Conservation (phyloP, 2,888 invertebrate genomes). For the Serrognathus titanus region DNA sequence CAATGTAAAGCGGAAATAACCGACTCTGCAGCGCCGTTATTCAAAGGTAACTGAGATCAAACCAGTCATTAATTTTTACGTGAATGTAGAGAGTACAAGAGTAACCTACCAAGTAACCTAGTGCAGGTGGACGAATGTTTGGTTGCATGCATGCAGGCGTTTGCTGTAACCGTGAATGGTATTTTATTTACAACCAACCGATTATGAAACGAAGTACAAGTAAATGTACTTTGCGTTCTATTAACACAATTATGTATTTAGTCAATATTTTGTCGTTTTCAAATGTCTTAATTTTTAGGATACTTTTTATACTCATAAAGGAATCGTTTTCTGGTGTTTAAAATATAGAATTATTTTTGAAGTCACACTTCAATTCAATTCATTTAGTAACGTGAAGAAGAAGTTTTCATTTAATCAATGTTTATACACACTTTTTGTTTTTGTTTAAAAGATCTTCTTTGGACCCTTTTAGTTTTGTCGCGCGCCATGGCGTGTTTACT, state of each 20-base stretch:
- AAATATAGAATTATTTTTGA: too few species aligned
- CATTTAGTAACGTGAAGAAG: too few species aligned
- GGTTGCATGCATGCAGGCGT: slow-evolving; percentile 13
- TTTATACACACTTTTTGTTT: too few species aligned
- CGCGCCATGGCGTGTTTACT: too few species aligned
- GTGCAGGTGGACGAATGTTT: slow-evolving; percentile 5
- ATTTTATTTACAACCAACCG: too few species aligned
- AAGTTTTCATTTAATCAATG: too few species aligned
- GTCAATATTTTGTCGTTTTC: background rate
- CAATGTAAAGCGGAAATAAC: slow-evolving; percentile 18
- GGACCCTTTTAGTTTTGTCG: too few species aligned
- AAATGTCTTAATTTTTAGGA: background rate
- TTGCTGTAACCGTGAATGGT: background rate
- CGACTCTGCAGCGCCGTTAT: slow-evolving; percentile 21
- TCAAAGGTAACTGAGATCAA: slow-evolving; percentile 23
- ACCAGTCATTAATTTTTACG: slow-evolving; percentile 23
- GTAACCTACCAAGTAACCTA: slow-evolving; percentile 5
- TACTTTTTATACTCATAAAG: background rate
- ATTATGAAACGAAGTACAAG: too few species aligned
- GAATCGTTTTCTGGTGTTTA: too few species aligned
- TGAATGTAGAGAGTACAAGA: slow-evolving; percentile 11
- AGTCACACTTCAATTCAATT: too few species aligned
- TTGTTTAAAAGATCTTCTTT: too few species aligned
- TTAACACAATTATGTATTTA: background rate
- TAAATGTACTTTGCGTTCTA: too few species aligned